Base-by-base conservation (phyloP, 2,888 invertebrate species). In the Andrena bucephala region DNA sequence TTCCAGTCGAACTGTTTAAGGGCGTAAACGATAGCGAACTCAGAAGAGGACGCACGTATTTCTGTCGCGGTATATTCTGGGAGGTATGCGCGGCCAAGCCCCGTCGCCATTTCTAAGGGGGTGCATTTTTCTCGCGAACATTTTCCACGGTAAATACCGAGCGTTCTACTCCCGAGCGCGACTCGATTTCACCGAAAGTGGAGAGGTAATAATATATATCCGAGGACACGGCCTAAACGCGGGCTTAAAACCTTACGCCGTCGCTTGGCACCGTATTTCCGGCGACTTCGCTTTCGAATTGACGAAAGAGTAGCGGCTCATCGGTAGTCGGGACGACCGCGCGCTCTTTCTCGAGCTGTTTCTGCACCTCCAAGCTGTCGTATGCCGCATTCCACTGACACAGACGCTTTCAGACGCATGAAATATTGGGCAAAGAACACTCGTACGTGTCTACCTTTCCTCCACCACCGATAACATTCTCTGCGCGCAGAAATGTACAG, bases 41-140 rank as follows among this genome's bases (percentile, higher is more conserved):
- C 71, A 65, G 77, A 67, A 82, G 79, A 79, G 77, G 78, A 62
- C 72, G 88, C 59, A 87, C 87, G 89, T 91, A 91, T 91, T 90
- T 91, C 85, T 84, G 91, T 90, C 91, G 81, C 82, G 85, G 88
- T 89, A 81, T 91, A 91, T 91, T 91, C 90, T 89, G 83, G 91
- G 91, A 91, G 86, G 88, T 88, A 91, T 90, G 91, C 89, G 31
- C 71, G 27, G 78, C 75, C 67, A 70, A 54, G 75, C 69, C 63
- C 13, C 72, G 79, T 76, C 71, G 81, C 78, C 78, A 63, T 77
- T 76, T 81, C 60, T 42, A 75, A 82, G 71, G 85, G 75, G 83
- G 59, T 83, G 78, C 60, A 57, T 81, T 88, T 87, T 89, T 84
- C 85, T 67, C 52, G 80, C 66, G 75, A 77, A 62, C 80, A 85